A percentile compares a stretch with the other conserved stretches of the same genome.
These are phyloP conservation scores for Himalopsyche tibetana DNA, from an alignment of 2,888 invertebrate species.

Conservation along the genomic window DNA sequence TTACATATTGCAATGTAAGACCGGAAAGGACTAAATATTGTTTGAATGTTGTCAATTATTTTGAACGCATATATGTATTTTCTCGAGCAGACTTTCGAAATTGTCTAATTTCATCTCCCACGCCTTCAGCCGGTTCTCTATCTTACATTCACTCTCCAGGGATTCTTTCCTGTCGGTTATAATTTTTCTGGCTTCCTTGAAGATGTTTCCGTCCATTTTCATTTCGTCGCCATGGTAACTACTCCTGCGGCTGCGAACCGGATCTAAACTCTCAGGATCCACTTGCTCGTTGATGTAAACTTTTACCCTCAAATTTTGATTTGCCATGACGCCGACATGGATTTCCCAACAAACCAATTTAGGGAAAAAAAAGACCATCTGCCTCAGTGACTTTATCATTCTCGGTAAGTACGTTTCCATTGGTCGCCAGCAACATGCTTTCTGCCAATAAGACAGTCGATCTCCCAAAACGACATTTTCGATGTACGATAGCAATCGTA, in stretches of 20 bases:
- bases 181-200: slow-evolving; percentile 78
- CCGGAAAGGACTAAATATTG: slow-evolving; percentile 1
- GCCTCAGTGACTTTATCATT: slow-evolving; percentile 76
- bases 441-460: slow-evolving; percentile 72
- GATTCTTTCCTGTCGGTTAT: slow-evolving; percentile 73
- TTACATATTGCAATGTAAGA: no score
- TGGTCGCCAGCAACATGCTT: slow-evolving; percentile 75
- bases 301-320: slow-evolving; percentile 79
- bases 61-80: slow-evolving; percentile 53
- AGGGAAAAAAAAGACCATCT: slow-evolving; percentile 82
- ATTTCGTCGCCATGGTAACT: slow-evolving; percentile 75
- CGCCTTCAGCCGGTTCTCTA: slow-evolving; percentile 71
- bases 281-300: slow-evolving; percentile 74
- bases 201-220: slow-evolving; percentile 79
- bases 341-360: slow-evolving; percentile 80
- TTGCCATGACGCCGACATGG: slow-evolving; percentile 81
- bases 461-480: slow-evolving; percentile 83
- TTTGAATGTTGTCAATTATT: slow-evolving; percentile 13
- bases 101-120: slow-evolving; percentile 72
- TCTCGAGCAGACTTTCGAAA: slow-evolving; percentile 57
- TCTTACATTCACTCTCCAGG: slow-evolving; percentile 71
- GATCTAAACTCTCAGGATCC: slow-evolving; percentile 73
- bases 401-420: slow-evolving; percentile 71
- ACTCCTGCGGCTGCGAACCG: slow-evolving; percentile 72
- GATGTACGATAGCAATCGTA: slow-evolving; percentile 84